Evolutionary conservation across 1,140 invertebrate genomes (phyloP).

Genomic region (Temnothorax longispinosus): DNA sequence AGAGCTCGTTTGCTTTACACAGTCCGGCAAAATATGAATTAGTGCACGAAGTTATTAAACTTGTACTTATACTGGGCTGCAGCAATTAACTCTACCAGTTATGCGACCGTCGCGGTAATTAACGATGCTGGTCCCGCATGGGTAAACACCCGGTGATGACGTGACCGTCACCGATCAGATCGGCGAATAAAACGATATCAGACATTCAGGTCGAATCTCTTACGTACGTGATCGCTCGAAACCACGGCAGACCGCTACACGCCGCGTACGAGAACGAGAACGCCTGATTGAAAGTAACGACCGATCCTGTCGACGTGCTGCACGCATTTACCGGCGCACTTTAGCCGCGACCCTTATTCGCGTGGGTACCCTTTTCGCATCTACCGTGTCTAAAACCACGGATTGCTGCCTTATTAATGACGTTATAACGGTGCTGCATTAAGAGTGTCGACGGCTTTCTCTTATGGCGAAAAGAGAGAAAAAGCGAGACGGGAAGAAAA

Average conservation of each 20-base stretch:
- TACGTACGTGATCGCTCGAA: slow-evolving; percentile 67
- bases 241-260: slow-evolving; percentile 34
- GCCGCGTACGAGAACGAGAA: slow-evolving; percentile 45
- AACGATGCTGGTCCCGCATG: slow-evolving; percentile 57
- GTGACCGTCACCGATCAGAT: slow-evolving; percentile 28
- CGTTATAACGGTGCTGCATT: slow-evolving; percentile 34
- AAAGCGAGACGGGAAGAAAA: background rate
- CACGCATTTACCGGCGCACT: slow-evolving; percentile 78
- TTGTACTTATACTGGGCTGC: slow-evolving; percentile 40
- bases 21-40: slow-evolving; percentile 46
- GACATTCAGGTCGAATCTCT: slow-evolving; percentile 72
- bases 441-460: slow-evolving; percentile 19
- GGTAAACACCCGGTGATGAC: slow-evolving; percentile 54
- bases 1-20: background rate
- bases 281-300: slow-evolving; percentile 81
- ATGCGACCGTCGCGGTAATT: slow-evolving; percentile 71
- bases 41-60: slow-evolving; percentile 64
- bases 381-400: background rate
- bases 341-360: slow-evolving; percentile 31
- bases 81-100: slow-evolving; percentile 72
- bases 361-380: slow-evolving; percentile 20
- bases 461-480: background rate
- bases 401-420: slow-evolving; percentile 29
- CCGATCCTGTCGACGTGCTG: slow-evolving; percentile 64
- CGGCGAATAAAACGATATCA: slow-evolving; percentile 60